A percentile compares a stretch with the other conserved stretches of the same genome.
These are phyloP conservation scores for Agrochola circellaris DNA, from an alignment of 2,888 invertebrate genomes.

Conservation along the genomic window DNA sequence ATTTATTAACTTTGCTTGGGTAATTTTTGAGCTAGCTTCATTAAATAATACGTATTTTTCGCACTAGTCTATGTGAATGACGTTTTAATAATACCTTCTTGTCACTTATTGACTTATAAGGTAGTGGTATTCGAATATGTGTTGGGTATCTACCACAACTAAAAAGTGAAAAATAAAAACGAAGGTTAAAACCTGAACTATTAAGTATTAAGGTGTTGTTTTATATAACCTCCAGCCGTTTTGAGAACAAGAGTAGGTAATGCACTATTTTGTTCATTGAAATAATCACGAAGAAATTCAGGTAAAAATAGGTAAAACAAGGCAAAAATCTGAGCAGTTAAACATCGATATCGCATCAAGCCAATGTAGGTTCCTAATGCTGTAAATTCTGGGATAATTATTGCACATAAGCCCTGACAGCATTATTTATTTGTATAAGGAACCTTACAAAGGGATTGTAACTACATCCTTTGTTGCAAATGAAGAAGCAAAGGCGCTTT, in stretches of 20 bases:
- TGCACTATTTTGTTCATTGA: not conserved
- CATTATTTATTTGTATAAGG: not conserved
- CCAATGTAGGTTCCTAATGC: not conserved
- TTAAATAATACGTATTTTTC: too few species aligned
- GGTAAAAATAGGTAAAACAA: not conserved
- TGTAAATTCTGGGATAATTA: not conserved
- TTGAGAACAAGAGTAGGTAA: not conserved
- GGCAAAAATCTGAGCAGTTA: not conserved
- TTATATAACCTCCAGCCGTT: not conserved
- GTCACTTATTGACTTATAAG: too few species aligned
- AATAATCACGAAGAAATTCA: not conserved
- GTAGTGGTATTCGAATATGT: too few species aligned
- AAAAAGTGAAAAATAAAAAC: too few species aligned
- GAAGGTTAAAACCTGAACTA: too few species aligned
- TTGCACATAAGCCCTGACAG: not conserved
- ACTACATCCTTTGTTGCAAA: conserved; percentile 1
- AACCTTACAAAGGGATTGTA: not conserved
- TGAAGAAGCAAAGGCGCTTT: not conserved
- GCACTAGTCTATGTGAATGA: too few species aligned
- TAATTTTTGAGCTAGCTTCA: too few species aligned
- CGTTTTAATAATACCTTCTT: too few species aligned
- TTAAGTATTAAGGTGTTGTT: not conserved
- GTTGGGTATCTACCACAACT: too few species aligned
- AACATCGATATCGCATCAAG: not conserved
- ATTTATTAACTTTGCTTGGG: too few species aligned